Percentiles rank a stretch among this genome's conserved stretches.
phyloP scores from a whole-genome alignment of 2,113 vertebrate genomes.

The Cavia porcellus region DNA sequence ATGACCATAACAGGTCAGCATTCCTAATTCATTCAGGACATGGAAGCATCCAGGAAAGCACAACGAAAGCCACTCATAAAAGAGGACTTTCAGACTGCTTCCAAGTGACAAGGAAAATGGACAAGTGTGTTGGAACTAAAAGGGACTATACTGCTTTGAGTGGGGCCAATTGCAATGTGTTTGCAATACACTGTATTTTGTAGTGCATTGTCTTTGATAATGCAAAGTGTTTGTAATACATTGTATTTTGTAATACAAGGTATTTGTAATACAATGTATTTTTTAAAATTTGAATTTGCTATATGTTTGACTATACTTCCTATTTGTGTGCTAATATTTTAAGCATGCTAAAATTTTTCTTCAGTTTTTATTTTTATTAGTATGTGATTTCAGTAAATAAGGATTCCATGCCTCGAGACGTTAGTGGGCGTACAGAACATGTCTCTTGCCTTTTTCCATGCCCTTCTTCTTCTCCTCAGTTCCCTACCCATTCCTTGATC shows the following conservation, averaged over 20 bases:
- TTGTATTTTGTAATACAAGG: too few relatives aligned
- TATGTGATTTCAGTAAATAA: not conserved
- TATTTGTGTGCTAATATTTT: not conserved
- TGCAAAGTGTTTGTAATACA: not conserved
- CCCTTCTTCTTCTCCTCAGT: not conserved
- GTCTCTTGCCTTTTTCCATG: not conserved
- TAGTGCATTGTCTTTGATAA: too few relatives aligned
- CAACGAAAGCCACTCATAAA: too few relatives aligned
- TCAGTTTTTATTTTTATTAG: not conserved
- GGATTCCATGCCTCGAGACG: not conserved
- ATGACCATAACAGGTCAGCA: too few relatives aligned
- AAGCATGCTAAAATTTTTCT: not conserved
- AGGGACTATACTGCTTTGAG: not conserved
- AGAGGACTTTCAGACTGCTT: not conserved
- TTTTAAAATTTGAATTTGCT: not conserved
- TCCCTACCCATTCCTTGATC: not conserved
- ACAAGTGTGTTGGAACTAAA: not conserved
- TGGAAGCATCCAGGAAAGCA: too few relatives aligned
- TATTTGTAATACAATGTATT: not conserved
- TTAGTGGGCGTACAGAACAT: not conserved
- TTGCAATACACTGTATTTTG: not conserved
- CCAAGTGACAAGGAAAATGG: not conserved
- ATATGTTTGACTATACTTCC: not conserved
- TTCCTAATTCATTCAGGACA: too few relatives aligned
- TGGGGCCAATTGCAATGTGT: not conserved